These are phyloP conservation scores for Littorina saxatilis DNA, from an alignment of 1,140 invertebrate genomes.

Conservation along the genomic window DNA sequence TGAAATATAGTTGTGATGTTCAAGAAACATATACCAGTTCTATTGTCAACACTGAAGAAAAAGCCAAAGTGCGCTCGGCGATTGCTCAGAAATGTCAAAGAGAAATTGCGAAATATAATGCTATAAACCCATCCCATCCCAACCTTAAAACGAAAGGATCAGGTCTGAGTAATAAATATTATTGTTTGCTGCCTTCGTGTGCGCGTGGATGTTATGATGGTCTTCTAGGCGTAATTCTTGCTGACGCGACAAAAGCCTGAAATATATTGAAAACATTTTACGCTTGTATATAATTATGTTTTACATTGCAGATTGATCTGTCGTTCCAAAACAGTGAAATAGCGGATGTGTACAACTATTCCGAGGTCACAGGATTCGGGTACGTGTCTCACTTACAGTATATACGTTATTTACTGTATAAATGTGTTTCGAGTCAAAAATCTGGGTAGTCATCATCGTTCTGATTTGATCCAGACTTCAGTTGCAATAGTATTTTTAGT, in stretches of 20 bases:
- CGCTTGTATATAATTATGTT: not conserved
- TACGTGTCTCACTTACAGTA: too few species aligned
- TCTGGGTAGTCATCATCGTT: too few species aligned
- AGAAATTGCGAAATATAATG: not conserved
- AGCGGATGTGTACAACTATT: not conserved
- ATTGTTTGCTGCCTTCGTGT: not conserved
- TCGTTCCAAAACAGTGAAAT: not conserved
- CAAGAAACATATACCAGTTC: not conserved
- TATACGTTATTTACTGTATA: too few species aligned
- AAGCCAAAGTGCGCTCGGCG: not conserved
- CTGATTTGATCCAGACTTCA: too few species aligned
- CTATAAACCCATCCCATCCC: too few species aligned
- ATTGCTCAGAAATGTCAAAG: not conserved
- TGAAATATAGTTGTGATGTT: not conserved
- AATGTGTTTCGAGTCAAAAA: too few species aligned
- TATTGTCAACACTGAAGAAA: not conserved
- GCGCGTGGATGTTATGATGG: not conserved
- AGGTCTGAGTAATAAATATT: too few species aligned
- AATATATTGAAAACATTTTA: too few species aligned
- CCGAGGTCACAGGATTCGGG: constrained; percentile 5
- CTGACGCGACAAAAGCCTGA: too few species aligned
- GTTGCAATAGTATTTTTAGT: too few species aligned
- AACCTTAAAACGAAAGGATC: too few species aligned
- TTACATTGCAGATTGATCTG: not conserved
- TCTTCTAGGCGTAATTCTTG: not conserved